Conservation (phyloP, 1,140 invertebrate genomes). For the Atta colombica region DNA sequence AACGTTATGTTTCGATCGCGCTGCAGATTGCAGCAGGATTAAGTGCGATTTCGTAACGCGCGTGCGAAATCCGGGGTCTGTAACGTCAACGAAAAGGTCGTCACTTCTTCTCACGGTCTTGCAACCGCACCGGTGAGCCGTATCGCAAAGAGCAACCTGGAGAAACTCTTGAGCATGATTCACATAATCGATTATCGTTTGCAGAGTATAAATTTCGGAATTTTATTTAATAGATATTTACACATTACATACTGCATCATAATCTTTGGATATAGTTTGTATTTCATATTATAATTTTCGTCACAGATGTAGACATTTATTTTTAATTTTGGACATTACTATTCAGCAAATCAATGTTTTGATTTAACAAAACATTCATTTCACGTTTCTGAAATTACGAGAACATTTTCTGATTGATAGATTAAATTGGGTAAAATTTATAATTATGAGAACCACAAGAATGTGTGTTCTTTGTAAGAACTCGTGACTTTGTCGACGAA, state of each 20-base stretch:
- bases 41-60: conserved; percentile 34
- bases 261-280: background rate
- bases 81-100: conserved; percentile 46
- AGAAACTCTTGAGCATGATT: background rate
- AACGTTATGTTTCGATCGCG: conserved; percentile 20
- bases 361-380: background rate
- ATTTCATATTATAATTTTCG: background rate
- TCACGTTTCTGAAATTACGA: background rate
- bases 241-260: background rate
- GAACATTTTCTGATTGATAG: background rate
- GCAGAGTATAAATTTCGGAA: background rate
- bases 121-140: background rate
- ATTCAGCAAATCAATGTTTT: background rate
- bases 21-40: conserved; percentile 1
- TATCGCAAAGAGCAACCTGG: conserved; percentile 19
- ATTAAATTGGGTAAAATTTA: background rate
- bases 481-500: background rate
- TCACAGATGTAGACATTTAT: background rate
- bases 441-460: background rate
- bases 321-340: background rate
- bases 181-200: background rate
- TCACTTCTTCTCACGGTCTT: conserved; percentile 65
- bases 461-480: background rate
- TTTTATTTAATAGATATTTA: background rate
- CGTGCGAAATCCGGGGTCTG: conserved; percentile 29